Evolutionary conservation across 2,113 vertebrate species (phyloP), one percentile per base, ranked within the genome.

Genomic region (Tinamus guttatus): DNA sequence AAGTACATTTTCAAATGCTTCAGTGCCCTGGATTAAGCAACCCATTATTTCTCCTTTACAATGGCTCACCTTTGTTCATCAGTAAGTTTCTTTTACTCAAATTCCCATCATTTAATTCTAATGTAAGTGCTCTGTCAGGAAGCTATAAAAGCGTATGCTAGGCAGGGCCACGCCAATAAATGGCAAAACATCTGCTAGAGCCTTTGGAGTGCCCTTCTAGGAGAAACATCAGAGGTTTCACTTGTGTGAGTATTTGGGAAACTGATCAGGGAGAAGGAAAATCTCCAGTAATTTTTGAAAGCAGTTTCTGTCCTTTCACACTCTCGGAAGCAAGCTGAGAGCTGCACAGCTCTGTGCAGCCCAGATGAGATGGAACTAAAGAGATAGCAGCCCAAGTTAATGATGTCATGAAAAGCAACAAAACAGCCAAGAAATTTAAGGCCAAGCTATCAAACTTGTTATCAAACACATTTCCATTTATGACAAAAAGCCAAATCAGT

Each of bases 71-170:
- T n/a, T 63, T 75, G 87, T 67, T 56, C 25, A 67, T n/a, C 38
- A 82, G 43, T 52, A 65, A 67, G 64, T 82, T 91, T 84, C 81
- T 89, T 94, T 59, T 15, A 76, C 54, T 80, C 65, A 45, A 59
- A 82, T 87, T 91, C 83, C 95, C 59, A 80, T 78, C 80, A 62
- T 64, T 45, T 40, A 93, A 81, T 83, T 74, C 68, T 63, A 87
- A 91, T 47, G 36, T 41, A 81, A 94, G 87, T 20, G 10, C 7
- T 83, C 85, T 40, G 27, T 62, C 21, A 34, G 75, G 51, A 93
- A 93, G 73, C 45, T 32, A 59, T 52, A 91, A 93, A 59, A 91
- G 67, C 89, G 91, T 10, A 87, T 49, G 85, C 73, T 14, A 41
- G 54, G 59, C 62, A 82, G 0, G 5, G 30, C n/a, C 63, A 51